phyloP scores from a whole-genome alignment of 2,113 vertebrate genomes.

The Otolemur garnettii region DNA sequence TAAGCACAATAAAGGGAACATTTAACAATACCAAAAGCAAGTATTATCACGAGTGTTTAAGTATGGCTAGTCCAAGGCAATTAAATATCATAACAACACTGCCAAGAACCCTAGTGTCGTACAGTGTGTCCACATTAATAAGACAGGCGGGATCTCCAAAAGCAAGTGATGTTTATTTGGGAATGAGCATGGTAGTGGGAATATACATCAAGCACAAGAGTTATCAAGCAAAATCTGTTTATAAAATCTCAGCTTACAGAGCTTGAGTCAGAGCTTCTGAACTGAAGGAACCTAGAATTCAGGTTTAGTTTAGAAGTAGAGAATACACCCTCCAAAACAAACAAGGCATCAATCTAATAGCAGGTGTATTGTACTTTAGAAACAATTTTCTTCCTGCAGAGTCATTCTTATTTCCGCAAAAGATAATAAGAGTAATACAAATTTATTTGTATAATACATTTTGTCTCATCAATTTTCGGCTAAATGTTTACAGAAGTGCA shows the following conservation, averaged over 20 bases:
- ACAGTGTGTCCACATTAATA: not conserved
- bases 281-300: not conserved
- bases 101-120: not conserved
- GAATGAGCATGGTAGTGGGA: not conserved
- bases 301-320: not conserved
- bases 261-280: not conserved
- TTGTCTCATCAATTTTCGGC: not conserved
- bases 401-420: not conserved
- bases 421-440: not conserved
- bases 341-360: not conserved
- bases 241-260: too few species aligned
- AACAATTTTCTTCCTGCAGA: not conserved
- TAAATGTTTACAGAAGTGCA: not conserved
- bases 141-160: not conserved
- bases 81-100: not conserved
- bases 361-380: not conserved
- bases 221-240: too few species aligned
- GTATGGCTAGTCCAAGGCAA: not conserved
- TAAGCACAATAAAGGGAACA: not conserved
- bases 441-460: not conserved
- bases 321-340: not conserved
- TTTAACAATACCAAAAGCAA: not conserved
- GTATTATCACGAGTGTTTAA: not conserved
- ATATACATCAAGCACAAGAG: not conserved
- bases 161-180: not conserved